Conservation (phyloP, 1,140 invertebrate species). For the Samia ricini region DNA sequence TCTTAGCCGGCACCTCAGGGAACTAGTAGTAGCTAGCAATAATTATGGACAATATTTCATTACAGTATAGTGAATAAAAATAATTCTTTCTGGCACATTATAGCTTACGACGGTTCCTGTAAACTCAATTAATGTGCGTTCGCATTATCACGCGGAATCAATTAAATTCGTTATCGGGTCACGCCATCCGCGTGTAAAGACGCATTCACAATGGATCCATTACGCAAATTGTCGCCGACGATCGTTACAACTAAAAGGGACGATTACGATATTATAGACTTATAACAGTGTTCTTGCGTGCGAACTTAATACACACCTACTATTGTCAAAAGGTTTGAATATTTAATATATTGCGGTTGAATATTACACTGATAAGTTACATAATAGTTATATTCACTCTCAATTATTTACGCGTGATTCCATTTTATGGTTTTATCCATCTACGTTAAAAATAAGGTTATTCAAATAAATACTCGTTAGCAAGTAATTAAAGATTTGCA, state of each 20-base stretch:
- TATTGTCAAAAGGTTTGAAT: conserved; percentile 32
- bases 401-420: too few relatives aligned
- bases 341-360: conserved; percentile 16
- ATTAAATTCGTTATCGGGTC: conserved; percentile 35
- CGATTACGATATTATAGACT: background rate
- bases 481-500: too few relatives aligned
- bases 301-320: conserved; percentile 13
- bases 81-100: too few relatives aligned
- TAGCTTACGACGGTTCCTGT: background rate
- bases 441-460: too few relatives aligned
- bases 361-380: too few relatives aligned
- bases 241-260: conserved; percentile 24
- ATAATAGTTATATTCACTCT: too few relatives aligned
- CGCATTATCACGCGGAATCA: conserved; percentile 29
- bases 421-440: too few relatives aligned
- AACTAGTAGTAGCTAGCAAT: too few relatives aligned
- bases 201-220: conserved; percentile 61
- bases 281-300: conserved; percentile 66
- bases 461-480: too few relatives aligned
- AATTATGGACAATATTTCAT: too few relatives aligned
- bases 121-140: background rate
- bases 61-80: too few relatives aligned
- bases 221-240: conserved; percentile 58
- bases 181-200: conserved; percentile 60
- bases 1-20: too few relatives aligned